These are phyloP conservation scores for Anableps anableps DNA, from an alignment of 2,797 vertebrate genomes.

Conservation along the genomic window DNA sequence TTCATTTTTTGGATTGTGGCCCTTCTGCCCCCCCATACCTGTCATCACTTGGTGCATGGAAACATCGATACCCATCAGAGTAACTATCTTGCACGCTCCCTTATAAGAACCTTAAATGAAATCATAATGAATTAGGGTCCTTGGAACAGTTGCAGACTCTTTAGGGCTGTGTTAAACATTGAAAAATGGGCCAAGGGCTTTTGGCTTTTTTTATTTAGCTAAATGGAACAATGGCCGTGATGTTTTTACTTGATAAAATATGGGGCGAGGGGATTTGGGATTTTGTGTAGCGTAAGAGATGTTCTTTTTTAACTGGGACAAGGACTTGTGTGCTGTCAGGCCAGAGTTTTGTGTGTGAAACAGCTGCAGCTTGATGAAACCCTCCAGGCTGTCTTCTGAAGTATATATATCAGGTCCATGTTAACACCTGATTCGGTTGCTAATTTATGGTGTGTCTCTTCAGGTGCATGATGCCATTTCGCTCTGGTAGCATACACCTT, in stretches of 20 bases:
- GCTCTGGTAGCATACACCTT: background rate
- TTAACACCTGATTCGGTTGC: background rate
- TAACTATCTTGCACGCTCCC: constrained; percentile 6
- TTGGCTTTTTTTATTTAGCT: constrained; percentile 52
- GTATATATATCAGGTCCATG: constrained; percentile 10
- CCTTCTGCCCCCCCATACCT: background rate
- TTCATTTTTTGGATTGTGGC: background rate
- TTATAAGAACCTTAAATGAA: constrained; percentile 16
- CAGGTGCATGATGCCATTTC: background rate
- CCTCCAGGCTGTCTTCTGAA: background rate
- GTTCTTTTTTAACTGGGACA: constrained; percentile 70
- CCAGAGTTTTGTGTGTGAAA: constrained; percentile 17
- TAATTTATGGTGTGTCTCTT: background rate
- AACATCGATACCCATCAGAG: constrained; percentile 12
- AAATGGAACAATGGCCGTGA: constrained; percentile 62
- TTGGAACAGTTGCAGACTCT: constrained; percentile 44
- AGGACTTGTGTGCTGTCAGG: constrained; percentile 40
- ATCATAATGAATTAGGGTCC: constrained; percentile 31
- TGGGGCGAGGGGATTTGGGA: constrained; percentile 67
- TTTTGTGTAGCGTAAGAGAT: constrained; percentile 46
- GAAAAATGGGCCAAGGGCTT: constrained; percentile 69
- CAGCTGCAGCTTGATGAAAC: constrained; percentile 23
- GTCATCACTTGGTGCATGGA: background rate
- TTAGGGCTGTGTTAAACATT: constrained; percentile 45
- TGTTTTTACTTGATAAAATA: constrained; percentile 63